Base-by-base conservation (phyloP, 2,797 vertebrate species). In the Sebastes jordani region DNA sequence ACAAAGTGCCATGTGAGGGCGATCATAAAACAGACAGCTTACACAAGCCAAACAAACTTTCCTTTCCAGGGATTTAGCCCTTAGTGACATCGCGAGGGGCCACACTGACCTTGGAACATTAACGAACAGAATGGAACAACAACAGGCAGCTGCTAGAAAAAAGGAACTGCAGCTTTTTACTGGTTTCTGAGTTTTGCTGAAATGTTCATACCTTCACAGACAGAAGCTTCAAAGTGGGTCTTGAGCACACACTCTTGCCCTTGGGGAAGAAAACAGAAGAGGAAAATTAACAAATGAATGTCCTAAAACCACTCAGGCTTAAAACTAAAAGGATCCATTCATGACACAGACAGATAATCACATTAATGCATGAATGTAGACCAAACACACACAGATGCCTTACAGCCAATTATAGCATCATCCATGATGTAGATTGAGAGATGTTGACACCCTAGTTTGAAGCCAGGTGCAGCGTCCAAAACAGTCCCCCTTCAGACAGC, bases 1-100 rank as follows among this genome's bases (percentile, higher is more conserved):
- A 82, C 85, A 83, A 34, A 70, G 77, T 22, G 66, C 49, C 85
- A 89, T 67, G 82, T 87, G 85, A 74, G 56, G 22, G 36, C 3
- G 14, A 78, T 83, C 77, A 62, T 73, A 71, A 82, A 76, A 75
- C 58, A 74, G 54, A 63, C 27, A 13, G 81, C 54, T 74, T 46
- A 64, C 76, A 77, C 61, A 42, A 74, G 64, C 62, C 58, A 78
- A 64, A 78, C 78, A 74, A 79, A 80, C 66, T 42, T 22, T 78
- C 49, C 64, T 67, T 63, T 66, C 55, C 29, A 42, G 61, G 73
- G 49, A 87, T 69, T 72, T 8, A 7, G 55, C 11, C 64, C 61
- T 64, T 32, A 2, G 55, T 42, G 80, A 80, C 72, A 83, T 52
- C 38, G 72, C 71, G 5, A 29, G 42, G 38, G 38, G 70, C 46